Percentiles rank a stretch among this genome's conserved stretches.
These are phyloP conservation scores for Chrysopilus asiliformis DNA, from an alignment of 2,888 invertebrate species.

Conservation along the genomic window DNA sequence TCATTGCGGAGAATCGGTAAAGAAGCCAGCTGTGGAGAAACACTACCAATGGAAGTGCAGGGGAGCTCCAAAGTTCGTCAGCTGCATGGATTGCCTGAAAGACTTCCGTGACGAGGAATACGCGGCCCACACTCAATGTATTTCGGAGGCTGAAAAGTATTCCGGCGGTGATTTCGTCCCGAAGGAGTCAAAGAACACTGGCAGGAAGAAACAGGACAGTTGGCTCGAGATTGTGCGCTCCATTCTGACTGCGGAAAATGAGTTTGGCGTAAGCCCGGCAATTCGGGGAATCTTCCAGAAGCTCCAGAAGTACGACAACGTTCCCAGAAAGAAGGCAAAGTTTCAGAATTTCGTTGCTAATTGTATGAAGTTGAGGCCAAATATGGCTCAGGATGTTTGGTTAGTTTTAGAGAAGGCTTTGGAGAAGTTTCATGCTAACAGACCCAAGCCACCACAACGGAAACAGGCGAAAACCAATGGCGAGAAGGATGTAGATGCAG, in stretches of 20 bases:
- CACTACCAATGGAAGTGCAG: constrained; percentile 68
- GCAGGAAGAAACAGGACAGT: constrained; percentile 70
- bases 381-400: constrained; percentile 57
- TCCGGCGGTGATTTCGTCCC: constrained; percentile 65
- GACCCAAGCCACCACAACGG: neutral
- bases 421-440: constrained; percentile 29
- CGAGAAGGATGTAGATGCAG: neutral
- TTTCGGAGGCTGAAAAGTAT: constrained; percentile 78
- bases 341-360: constrained; percentile 65
- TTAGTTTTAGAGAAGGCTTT: constrained; percentile 42
- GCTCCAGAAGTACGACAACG: constrained; percentile 60
- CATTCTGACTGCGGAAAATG: constrained; percentile 25
- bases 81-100: constrained; percentile 89
- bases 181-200: constrained; percentile 60
- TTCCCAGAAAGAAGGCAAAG: constrained; percentile 74
- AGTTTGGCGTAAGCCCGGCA: constrained; percentile 32
- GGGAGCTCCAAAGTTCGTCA: constrained; percentile 49
- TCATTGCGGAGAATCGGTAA: constrained; percentile 78
- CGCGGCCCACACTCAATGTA: constrained; percentile 66
- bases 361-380: constrained; percentile 42
- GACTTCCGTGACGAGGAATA: constrained; percentile 73
- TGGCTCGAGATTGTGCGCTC: constrained; percentile 45
- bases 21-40: constrained; percentile 84
- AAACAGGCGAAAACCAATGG: constrained; percentile 4
- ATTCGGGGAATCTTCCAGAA: constrained; percentile 50